Percentiles rank a stretch among this genome's conserved stretches.
phyloP scores from a whole-genome alignment of 1,140 invertebrate species.

The Drosophila saltans region DNA sequence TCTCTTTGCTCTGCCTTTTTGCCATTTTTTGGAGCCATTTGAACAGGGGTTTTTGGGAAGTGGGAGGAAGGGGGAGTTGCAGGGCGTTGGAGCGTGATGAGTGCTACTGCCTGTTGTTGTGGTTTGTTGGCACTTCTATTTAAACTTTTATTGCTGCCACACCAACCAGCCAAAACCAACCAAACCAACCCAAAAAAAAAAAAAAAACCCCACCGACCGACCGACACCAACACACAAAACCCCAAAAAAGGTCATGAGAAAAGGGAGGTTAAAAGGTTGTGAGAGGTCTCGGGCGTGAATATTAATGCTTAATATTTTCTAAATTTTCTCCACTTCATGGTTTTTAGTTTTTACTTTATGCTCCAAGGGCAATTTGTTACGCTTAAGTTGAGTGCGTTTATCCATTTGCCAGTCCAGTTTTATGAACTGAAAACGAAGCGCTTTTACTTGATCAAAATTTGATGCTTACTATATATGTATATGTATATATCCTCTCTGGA shows the following conservation, averaged over 20 bases:
- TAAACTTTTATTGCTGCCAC: constrained; percentile 79
- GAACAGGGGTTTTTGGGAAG: not conserved
- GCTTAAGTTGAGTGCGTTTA: constrained; percentile 28
- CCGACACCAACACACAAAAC: constrained; percentile 10
- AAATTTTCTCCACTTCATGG: constrained; percentile 48
- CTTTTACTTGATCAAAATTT: constrained; percentile 7
- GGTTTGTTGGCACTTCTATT: constrained; percentile 80
- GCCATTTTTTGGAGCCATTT: constrained; percentile 8
- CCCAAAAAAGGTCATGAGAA: constrained; percentile 19
- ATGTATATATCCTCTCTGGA: too few relatives aligned
- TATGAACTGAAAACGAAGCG: constrained; percentile 36
- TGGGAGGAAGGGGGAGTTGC: not conserved
- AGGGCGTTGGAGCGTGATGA: constrained; percentile 73
- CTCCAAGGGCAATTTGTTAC: constrained; percentile 23
- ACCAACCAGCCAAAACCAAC: constrained; percentile 59
- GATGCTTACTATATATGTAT: not conserved
- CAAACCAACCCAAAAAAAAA: constrained; percentile 18
- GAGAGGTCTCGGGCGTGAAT: constrained; percentile 50
- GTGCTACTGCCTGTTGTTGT: constrained; percentile 62
- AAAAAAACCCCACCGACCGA: not conserved
- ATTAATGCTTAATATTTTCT: constrained; percentile 70
- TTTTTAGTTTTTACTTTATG: constrained; percentile 56
- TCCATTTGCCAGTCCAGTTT: constrained; percentile 12
- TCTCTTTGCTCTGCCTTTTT: not conserved
- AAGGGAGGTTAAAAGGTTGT: constrained; percentile 3